These are phyloP conservation scores for Gerris lacustris DNA, from an alignment of 2,888 invertebrate genomes.

Conservation along the genomic window DNA sequence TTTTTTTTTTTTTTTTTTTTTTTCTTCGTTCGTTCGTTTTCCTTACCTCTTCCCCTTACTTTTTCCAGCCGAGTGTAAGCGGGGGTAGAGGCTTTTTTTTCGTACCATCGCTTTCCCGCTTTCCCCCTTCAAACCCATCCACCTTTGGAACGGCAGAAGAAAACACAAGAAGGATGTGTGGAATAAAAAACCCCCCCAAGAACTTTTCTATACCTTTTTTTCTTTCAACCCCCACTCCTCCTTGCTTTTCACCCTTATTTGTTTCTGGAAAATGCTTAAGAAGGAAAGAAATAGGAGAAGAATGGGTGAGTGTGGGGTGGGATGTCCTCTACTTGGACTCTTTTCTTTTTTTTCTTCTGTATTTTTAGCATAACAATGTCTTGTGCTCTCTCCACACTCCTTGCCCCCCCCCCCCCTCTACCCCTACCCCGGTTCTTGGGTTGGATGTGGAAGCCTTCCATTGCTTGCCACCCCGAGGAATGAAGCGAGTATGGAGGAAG, in stretches of 20 bases:
- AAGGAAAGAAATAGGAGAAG: not conserved
- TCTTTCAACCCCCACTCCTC: not conserved
- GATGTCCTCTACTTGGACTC: not conserved
- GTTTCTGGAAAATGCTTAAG: not conserved
- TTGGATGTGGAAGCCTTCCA: no score
- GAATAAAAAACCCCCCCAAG: not conserved
- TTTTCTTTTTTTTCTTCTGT: not conserved
- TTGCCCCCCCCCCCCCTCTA: no score
- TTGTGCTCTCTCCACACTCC: no score
- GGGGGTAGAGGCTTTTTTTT: not conserved
- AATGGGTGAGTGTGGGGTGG: not conserved
- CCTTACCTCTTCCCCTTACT: not conserved
- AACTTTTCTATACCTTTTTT: not conserved
- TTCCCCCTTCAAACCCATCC: no score
- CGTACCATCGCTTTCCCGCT: no score
- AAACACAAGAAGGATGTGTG: not conserved
- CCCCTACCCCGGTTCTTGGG: no score
- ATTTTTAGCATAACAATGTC: conserved; percentile 3
- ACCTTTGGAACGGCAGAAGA: not conserved
- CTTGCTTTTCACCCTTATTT: not conserved
- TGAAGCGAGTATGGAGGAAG: no score
- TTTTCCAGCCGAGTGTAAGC: not conserved
- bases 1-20: not conserved
- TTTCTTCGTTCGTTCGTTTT: not conserved
- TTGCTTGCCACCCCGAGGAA: no score